Evolutionary conservation across 2,797 vertebrate genomes (phyloP).

Genomic region (Gymnoscopelus microlampas): DNA sequence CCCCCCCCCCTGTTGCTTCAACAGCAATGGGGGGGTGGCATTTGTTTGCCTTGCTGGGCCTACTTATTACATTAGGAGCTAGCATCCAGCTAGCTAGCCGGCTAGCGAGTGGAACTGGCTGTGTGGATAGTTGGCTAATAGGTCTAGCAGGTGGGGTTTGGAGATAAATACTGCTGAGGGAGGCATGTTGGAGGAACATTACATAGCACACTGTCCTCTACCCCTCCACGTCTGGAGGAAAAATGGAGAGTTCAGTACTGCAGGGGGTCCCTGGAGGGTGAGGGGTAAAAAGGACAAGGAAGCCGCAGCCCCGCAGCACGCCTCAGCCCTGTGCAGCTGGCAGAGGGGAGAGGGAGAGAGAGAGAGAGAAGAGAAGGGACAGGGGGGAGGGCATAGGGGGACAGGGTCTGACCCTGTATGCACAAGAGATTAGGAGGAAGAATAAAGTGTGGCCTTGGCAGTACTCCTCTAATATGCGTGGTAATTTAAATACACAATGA

Average conservation of each 20-base stretch:
- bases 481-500: conserved; percentile 66
- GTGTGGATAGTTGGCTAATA: conserved; percentile 36
- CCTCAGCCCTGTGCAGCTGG: conserved; percentile 29
- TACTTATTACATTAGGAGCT: too few species aligned
- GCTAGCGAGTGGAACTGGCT: conserved; percentile 16
- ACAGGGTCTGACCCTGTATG: conserved; percentile 55
- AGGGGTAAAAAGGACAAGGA: conserved; percentile 18
- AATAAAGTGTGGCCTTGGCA: conserved; percentile 60
- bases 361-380: conserved; percentile 18
- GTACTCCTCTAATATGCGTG: conserved; percentile 65
- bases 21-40: too few species aligned
- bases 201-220: conserved; percentile 36
- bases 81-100: too few species aligned
- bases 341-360: conserved; percentile 1
- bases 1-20: too few species aligned
- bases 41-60: too few species aligned
- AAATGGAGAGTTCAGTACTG: neutral
- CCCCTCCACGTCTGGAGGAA: conserved; percentile 29
- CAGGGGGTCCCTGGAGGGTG: conserved; percentile 23
- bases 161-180: conserved; percentile 35
- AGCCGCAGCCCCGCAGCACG: conserved; percentile 48
- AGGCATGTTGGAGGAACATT: conserved; percentile 34
- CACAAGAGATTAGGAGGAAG: conserved; percentile 64
- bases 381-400: neutral
- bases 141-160: conserved; percentile 48